These are phyloP conservation scores for Nomada lathburiana DNA, from an alignment of 2,888 invertebrate species.

Conservation along the genomic window DNA sequence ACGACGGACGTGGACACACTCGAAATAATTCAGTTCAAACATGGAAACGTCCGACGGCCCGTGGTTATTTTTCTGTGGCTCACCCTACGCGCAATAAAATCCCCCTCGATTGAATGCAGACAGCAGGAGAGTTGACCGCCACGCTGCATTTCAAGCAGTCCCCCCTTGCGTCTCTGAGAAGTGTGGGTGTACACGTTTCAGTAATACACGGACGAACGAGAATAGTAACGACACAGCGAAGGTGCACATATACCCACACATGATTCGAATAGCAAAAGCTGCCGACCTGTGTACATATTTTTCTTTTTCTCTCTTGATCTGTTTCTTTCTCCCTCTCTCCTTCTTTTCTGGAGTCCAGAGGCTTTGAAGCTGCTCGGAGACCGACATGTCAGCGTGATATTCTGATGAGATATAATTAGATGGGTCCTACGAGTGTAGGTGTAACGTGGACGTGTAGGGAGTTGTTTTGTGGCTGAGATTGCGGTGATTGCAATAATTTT, in stretches of 20 bases:
- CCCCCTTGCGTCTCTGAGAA: not conserved
- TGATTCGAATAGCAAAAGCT: conserved; percentile 50
- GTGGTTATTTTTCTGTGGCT: conserved; percentile 45
- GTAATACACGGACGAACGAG: conserved; percentile 37
- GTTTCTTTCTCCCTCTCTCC: conserved; percentile 28
- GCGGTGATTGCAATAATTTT: no score
- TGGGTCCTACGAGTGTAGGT: conserved; percentile 20
- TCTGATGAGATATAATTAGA: conserved; percentile 51
- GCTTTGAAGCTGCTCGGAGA: conserved; percentile 42
- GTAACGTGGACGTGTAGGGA: not conserved
- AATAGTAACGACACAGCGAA: conserved; percentile 49
- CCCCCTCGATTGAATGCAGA: conserved; percentile 59
- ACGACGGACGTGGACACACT: not conserved
- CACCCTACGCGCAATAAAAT: conserved; percentile 55
- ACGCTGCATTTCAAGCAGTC: conserved; percentile 56
- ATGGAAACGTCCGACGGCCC: conserved; percentile 5
- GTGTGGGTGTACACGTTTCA: conserved; percentile 42
- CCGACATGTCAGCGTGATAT: conserved; percentile 32
- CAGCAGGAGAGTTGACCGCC: conserved; percentile 59
- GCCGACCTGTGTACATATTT: conserved; percentile 53
- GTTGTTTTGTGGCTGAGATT: not conserved
- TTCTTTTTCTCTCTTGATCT: conserved; percentile 36
- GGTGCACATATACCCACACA: conserved; percentile 33
- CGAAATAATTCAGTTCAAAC: conserved; percentile 44
- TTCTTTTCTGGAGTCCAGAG: not conserved